A percentile compares a stretch with the other conserved stretches of the same genome.
phyloP scores from a whole-genome alignment of 2,888 invertebrate genomes.

The Hydraecia micacea region DNA sequence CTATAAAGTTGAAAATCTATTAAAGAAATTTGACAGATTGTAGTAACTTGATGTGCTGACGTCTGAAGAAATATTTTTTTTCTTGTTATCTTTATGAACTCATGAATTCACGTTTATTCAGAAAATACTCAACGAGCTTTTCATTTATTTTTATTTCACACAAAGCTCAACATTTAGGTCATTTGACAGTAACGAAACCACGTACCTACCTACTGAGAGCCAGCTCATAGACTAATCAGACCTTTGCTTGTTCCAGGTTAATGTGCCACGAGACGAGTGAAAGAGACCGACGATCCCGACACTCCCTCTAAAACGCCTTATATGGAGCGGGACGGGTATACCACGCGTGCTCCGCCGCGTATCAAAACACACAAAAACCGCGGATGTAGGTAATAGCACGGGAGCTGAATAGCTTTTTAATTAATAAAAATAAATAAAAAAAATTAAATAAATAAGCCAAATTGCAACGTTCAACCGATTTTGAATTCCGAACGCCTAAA shows the following conservation, averaged over 20 bases:
- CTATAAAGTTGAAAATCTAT: too few relatives aligned
- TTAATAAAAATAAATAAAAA: constrained; percentile 31
- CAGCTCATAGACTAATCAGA: constrained; percentile 71
- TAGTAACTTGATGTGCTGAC: too few relatives aligned
- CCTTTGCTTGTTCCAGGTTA: constrained; percentile 83
- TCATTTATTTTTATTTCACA: constrained; percentile 54
- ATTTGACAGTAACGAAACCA: constrained; percentile 55
- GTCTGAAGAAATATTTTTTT: constrained; percentile 2
- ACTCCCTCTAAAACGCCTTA: constrained; percentile 82
- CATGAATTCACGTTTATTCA: constrained; percentile 15
- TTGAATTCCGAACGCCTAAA: constrained; percentile 76
- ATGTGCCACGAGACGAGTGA: constrained; percentile 78
- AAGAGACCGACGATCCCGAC: constrained; percentile 77
- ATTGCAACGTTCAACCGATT: constrained; percentile 67
- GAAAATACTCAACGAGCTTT: constrained; percentile 29
- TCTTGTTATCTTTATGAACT: constrained; percentile 3
- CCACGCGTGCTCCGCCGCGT: constrained; percentile 84
- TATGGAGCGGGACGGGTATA: constrained; percentile 88
- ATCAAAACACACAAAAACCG: constrained; percentile 80
- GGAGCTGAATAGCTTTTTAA: constrained; percentile 68
- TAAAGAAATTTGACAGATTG: too few relatives aligned
- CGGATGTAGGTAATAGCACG: constrained; percentile 84
- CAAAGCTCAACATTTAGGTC: constrained; percentile 57
- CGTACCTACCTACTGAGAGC: constrained; percentile 35
- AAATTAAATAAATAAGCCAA: constrained; percentile 57